phyloP scores from a whole-genome alignment of 2,888 invertebrate genomes.

The Aphelenchoides bicaudatus region DNA sequence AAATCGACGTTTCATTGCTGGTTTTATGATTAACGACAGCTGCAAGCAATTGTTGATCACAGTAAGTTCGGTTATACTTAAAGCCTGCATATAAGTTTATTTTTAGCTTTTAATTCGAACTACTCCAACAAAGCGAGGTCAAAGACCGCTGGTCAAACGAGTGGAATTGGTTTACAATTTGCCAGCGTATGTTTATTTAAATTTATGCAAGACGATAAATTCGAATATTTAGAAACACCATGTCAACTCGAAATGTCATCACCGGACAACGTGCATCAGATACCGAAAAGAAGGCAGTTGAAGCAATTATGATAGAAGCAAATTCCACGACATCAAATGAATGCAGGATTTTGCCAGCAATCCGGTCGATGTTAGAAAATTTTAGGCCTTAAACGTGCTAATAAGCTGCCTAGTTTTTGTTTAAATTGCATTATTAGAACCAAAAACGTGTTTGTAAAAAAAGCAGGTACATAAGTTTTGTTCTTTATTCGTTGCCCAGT shows the following conservation, averaged over 20 bases:
- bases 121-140: not conserved
- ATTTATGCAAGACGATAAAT: too few relatives aligned
- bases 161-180: slow-evolving; percentile 3
- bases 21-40: slow-evolving; percentile 4
- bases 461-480: too few relatives aligned
- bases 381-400: too few relatives aligned
- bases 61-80: slow-evolving; percentile 1
- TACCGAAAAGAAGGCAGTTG: slow-evolving; percentile 1
- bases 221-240: not conserved
- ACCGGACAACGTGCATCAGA: slow-evolving; percentile 1
- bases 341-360: slow-evolving; percentile 2
- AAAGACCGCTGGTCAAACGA: not conserved
- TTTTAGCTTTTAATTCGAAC: not conserved
- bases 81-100: not conserved
- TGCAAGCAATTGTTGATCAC: slow-evolving; percentile 11
- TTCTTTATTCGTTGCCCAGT: too few relatives aligned
- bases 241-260: not conserved
- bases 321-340: not conserved
- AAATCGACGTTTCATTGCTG: slow-evolving; percentile 1
- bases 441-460: too few relatives aligned
- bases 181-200: slow-evolving; percentile 4
- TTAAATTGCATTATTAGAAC: too few relatives aligned
- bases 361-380: not conserved
- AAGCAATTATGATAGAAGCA: not conserved
- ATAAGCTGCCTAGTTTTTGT: too few relatives aligned